Base-by-base conservation (phyloP, 2,888 invertebrate species). In the Acanthopleura granulata region DNA sequence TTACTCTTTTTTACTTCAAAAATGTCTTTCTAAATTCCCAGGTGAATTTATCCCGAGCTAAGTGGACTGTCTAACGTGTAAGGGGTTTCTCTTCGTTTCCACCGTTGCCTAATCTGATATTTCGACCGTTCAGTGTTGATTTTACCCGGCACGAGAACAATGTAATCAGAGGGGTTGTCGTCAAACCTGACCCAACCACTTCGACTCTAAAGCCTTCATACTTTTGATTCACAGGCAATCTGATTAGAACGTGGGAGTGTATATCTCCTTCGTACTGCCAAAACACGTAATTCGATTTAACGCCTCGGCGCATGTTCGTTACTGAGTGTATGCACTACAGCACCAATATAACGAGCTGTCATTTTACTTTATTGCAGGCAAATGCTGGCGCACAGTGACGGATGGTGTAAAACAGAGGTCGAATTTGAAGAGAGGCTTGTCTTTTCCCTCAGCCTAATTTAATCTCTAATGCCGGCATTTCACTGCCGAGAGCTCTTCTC, bases 281-380 rank as follows among this genome's bases (percentile, higher is more conserved):
- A 66, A 27, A 25, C 66, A 27, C 66, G 66, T 66, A 27, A 66
- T 66, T 66, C 66, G 66, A 66, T 66, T 66, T 66, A 66, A 66
- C 66, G 29, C 66, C 29, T 27, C 1, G 29, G 16, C 25, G 66
- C 66, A 16, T 66, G 22, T 66, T 25, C 29, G 25, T 6, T 22
- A 27, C 66, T 66, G 66, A 22, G 4, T 66, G 14, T 66, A 22
- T 66, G 22, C 66, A 66, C 25, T 66, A 27, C 18, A 12, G 57
- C 57, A 3, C 57, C 27, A 22, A 25, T 27, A 16, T 66, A 66
- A 66, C 29, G 66, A 57, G 57, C 16, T 27, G 66, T 66, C 29
- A 27, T 66, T 66, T 25, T 27, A 66, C 66, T 27, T 66, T 66
- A 25, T 66, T 66, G 29, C 25, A 66, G 66, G 66, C 16, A 22